Base-by-base conservation (phyloP, 2,888 invertebrate genomes). In the Aphidoletes aphidimyza region DNA sequence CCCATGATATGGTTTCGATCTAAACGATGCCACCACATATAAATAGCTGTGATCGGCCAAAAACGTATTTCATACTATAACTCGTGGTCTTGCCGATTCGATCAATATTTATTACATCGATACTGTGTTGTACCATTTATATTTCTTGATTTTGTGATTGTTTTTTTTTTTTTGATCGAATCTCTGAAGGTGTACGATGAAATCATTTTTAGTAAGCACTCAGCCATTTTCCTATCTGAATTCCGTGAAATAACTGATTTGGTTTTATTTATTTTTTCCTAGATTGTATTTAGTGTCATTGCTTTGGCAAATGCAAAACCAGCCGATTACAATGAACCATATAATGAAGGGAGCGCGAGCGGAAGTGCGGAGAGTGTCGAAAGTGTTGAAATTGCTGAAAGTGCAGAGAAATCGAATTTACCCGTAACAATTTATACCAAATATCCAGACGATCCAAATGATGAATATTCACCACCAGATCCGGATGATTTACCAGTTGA, bases 231-330 rank as follows among this genome's bases (percentile, higher is more conserved):
- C 14, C 69, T n/a, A n/a, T n/a, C n/a, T n/a, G n/a, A 69, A n/a
- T 81, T 8, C n/a, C 30, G 17, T 17, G 47, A 47, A 47, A 47
- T 47, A 19, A 19, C 8, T 47, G 3, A 47, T 54, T 22, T 54
- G 54, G 22, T 17, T 69, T 26, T n/a, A 5, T 22, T 22, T 78
- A 36, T n/a, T 36, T 36, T 78, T 78, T 81, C n/a, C 3, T n/a
- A 81, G 81, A 37, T 81, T 37, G n/a, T 81, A 37, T 81, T 81
- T n/a, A 37, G 36, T 81, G 36, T 81, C 37, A 81, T 81, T 81
- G 81, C 22, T 0, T 6, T 81, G 22, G 81, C n/a, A 8, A 36
- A 37, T 81, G 81, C 37, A 36, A 81, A 37, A 37, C 81, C 81
- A 81, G 5, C 81, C 39, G 81, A 81, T 37, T 81, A 81, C 37